Conservation (phyloP, 2,113 vertebrate species). For the Telmatochromis sp. region DNA sequence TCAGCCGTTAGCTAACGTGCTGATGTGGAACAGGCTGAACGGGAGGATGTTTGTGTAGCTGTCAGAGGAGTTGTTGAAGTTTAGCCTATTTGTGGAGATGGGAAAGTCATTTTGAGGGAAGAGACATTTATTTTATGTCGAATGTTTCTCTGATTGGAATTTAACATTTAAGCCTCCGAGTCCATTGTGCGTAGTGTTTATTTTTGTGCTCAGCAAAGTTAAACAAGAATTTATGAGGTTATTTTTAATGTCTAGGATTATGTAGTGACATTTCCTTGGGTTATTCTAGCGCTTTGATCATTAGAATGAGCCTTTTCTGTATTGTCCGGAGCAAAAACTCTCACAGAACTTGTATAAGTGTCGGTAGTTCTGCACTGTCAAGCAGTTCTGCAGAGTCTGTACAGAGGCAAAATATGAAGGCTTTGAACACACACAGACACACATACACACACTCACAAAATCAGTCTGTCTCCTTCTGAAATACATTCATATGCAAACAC, state of each 20-base stretch:
- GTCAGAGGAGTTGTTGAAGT: conserved; percentile 15
- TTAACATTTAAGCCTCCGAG: conserved; percentile 17
- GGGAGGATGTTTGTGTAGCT: conserved; percentile 27
- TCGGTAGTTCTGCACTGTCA: conserved; percentile 49
- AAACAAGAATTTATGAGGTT: background rate
- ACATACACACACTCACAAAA: background rate
- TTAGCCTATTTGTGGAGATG: conserved; percentile 23
- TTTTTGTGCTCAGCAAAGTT: conserved; percentile 11
- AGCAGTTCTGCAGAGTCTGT: conserved; percentile 18
- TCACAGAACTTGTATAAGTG: conserved; percentile 15
- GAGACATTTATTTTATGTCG: background rate
- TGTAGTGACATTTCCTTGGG: conserved; percentile 21
- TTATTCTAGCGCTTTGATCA: conserved; percentile 41
- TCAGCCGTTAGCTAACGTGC: background rate
- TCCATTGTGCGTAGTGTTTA: conserved; percentile 19
- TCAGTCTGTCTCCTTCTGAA: conserved; percentile 4
- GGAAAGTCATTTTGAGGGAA: conserved; percentile 1
- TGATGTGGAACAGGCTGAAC: background rate
- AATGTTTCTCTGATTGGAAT: conserved; percentile 16
- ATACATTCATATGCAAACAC: background rate
- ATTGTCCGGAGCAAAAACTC: conserved; percentile 36
- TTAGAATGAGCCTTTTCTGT: conserved; percentile 9
- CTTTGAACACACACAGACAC: conserved; percentile 25
- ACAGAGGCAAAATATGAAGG: conserved; percentile 13
- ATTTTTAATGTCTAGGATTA: conserved; percentile 33